phyloP scores from a whole-genome alignment of 2,888 invertebrate genomes.

The Therioaphis trifolii region DNA sequence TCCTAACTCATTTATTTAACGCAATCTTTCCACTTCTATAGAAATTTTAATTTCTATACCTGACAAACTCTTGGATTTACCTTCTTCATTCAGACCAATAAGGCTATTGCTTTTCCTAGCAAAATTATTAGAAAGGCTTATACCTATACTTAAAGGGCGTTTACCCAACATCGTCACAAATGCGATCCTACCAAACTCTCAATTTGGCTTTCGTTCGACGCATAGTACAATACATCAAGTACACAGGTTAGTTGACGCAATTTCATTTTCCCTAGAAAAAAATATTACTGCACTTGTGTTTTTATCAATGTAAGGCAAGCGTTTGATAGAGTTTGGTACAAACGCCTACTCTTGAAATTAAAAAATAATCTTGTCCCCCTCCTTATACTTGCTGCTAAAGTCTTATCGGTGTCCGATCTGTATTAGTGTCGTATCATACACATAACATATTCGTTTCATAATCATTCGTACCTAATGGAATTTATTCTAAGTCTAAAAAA shows the following conservation, averaged over 20 bases:
- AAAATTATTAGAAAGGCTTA: conserved; percentile 20
- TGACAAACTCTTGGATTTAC: conserved; percentile 15
- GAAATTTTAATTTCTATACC: conserved; percentile 31
- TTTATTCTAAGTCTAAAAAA: too few relatives aligned
- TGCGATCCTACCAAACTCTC: conserved; percentile 9
- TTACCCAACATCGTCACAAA: conserved; percentile 27
- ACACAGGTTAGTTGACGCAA: conserved; percentile 34
- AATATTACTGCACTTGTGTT: conserved; percentile 32
- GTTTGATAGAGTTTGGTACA: conserved; percentile 12
- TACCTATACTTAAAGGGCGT: conserved; percentile 8
- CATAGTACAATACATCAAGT: conserved; percentile 33
- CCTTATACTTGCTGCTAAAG: too few relatives aligned
- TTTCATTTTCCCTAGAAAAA: conserved; percentile 26
- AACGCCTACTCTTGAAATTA: conserved; percentile 11
- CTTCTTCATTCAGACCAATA: conserved; percentile 28
- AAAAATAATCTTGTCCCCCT: too few relatives aligned
- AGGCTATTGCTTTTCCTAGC: conserved; percentile 35
- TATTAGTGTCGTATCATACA: too few relatives aligned
- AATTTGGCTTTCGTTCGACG: conserved; percentile 33
- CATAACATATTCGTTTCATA: too few relatives aligned
- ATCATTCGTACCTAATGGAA: too few relatives aligned
- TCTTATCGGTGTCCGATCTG: too few relatives aligned
- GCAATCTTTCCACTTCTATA: conserved; percentile 26
- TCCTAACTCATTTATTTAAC: conserved; percentile 8
- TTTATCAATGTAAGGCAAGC: conserved; percentile 12